phyloP scores from a whole-genome alignment of 2,113 vertebrate genomes.

The Scolopax mira region DNA sequence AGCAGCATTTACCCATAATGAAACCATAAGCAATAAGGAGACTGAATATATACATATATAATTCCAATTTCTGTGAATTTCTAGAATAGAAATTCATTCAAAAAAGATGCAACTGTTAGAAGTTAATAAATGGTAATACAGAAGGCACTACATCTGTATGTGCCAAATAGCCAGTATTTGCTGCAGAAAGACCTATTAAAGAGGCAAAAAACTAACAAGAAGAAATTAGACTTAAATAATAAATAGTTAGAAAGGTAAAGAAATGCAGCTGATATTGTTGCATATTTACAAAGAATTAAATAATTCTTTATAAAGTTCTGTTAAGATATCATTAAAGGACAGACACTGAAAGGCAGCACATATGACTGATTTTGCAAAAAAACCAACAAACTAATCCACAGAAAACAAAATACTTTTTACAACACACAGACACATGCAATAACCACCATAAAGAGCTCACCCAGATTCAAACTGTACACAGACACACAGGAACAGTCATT shows the following conservation, averaged over 20 bases:
- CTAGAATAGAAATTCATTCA: background rate
- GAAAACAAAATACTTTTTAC: background rate
- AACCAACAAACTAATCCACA: background rate
- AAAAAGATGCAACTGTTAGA: background rate
- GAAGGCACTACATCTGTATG: background rate
- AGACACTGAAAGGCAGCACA: background rate
- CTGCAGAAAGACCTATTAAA: background rate
- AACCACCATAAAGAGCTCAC: background rate
- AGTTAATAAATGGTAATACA: background rate
- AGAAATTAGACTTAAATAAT: background rate
- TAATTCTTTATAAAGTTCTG: background rate
- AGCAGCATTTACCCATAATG: background rate
- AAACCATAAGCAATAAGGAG: background rate
- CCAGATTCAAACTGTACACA: background rate
- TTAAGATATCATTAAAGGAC: background rate
- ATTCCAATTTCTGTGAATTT: background rate
- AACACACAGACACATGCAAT: background rate
- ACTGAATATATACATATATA: background rate
- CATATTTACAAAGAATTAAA: background rate
- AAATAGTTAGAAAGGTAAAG: background rate
- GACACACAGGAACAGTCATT: background rate
- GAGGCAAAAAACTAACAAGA: background rate
- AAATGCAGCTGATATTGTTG: background rate
- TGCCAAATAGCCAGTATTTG: background rate
- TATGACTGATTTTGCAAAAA: background rate